phyloP scores from a whole-genome alignment of 2,113 vertebrate genomes.

The Terrapene triunguis region DNA sequence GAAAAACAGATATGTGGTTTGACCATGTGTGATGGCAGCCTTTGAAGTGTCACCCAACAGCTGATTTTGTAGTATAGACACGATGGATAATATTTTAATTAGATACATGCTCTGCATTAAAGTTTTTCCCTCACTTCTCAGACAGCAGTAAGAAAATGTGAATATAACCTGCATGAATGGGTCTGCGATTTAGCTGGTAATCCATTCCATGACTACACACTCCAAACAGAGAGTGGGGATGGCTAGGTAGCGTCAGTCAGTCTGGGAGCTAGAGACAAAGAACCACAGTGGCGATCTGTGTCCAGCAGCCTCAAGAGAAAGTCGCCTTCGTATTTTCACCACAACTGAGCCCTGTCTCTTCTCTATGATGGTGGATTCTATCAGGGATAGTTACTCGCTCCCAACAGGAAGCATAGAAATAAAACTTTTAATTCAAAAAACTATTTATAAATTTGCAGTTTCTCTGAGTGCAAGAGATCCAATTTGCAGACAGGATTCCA shows the following conservation, averaged over 20 bases:
- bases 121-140: background rate
- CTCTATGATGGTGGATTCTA: fast-evolving
- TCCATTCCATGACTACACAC: background rate
- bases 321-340: background rate
- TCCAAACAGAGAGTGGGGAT: background rate
- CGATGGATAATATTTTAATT: background rate
- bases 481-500: background rate
- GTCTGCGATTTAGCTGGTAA: background rate
- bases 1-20: background rate
- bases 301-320: background rate
- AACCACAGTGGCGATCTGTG: fast-evolving
- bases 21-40: fast-evolving
- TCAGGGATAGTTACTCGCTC: fast-evolving
- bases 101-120: fast-evolving
- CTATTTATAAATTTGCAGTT: background rate
- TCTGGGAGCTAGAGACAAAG: background rate
- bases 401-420: background rate
- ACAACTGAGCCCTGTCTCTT: background rate
- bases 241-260: background rate
- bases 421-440: background rate
- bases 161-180: background rate
- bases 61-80: fast-evolving
- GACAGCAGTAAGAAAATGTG: background rate
- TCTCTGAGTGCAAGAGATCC: background rate
- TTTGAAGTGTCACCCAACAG: background rate